Base-by-base conservation (phyloP, 2,888 invertebrate species). In the Carpatolechia fugitivella region DNA sequence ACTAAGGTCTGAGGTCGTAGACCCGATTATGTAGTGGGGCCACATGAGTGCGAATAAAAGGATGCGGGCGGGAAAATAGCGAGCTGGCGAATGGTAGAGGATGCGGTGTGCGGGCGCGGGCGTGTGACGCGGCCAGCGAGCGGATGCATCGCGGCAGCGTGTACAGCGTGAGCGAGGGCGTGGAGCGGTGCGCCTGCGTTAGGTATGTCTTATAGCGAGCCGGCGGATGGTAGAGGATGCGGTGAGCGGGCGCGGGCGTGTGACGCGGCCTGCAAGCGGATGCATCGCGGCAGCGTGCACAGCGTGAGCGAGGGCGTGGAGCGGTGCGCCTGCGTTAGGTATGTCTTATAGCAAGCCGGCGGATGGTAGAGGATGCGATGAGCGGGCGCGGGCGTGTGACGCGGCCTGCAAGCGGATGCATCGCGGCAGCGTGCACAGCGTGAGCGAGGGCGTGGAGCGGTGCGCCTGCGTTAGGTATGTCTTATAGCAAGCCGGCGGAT, bases 221-320 rank as follows among this genome's bases (percentile, higher is more conserved):
- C 24, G 6, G 56, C 41, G 57, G 52, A 56, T 41, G 61, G 54
- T 53, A 49, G 58, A 62, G 62, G 61, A 78, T 78, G 78, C 65
- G 76, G 77, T 3, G 44, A 3, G 24, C 24, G 24, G 65, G 66
- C 66, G 64, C 66, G 62, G 73, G 75, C 62, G 85, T 73, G 78
- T 84, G 84, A 83, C 84, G 62, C 68, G 65, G 68, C 20, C 64
- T 64, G 66, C 69, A 69, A 72, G 78, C 85, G 83, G 77, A 89
- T 89, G 89, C 84, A 87, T 80, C 86, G 86, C 66, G 85, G 81
- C 74, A 88, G 89, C 73, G 85, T 89, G 63, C 89, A 85, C 76
- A 90, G 88, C 66, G 87, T 90, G 67, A 84, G 89, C 79, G 89
- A 89, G 71, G 87, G 85, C 62, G 76, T 90, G 85, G 89, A 88